Base-by-base conservation (phyloP, 2,113 vertebrate species). In the Myotis davidii region DNA sequence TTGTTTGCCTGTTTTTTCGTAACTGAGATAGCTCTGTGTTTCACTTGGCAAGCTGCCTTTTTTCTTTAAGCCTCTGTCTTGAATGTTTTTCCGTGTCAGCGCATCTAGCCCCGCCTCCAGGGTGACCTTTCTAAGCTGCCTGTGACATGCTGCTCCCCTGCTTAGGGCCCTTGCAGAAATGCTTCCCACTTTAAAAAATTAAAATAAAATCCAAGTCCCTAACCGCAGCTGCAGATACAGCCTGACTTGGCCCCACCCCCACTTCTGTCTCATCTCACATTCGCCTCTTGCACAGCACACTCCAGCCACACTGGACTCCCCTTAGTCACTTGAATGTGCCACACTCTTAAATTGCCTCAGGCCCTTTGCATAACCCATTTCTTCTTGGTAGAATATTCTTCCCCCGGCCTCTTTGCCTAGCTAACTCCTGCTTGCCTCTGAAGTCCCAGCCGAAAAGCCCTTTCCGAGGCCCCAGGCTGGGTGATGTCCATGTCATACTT, bases 41-140 rank as follows among this genome's bases (percentile, higher is more conserved):
- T 94, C 32, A 34, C 54, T 78, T 65, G 91, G 74, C 89, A 86
- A 52, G 3, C 32, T n/a, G 70, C n/a, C 52, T 70, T 83, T 89
- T 48, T 86, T 65, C 64, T 90, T 95, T 76, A 56, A 82, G 70
- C 69, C 27, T 95, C 76, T 76, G 52, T 82, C 86, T 70, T 82
- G 56, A 74, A 78, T 59, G n/a, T 89, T 85, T 94, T 85, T 76
- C 90, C 39, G 5, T 13, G 39, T 90, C 73, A 76, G 90, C 69
- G 48, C 59, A 70, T 61, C 69, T 29, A 78, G 88, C 42, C 64
- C 65, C 45, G 79, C 18, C 52, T 92, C 73, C 56, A 45, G 21
- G 39, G 67, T 70, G 73, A 90, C 67, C 73, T 92, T 88, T 45
- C 56, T 67, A 67, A 65, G 59, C 17, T 1, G 39, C 67, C 73